phyloP scores from a whole-genome alignment of 2,113 vertebrate species.

The Eulacestoma nigropectus region DNA sequence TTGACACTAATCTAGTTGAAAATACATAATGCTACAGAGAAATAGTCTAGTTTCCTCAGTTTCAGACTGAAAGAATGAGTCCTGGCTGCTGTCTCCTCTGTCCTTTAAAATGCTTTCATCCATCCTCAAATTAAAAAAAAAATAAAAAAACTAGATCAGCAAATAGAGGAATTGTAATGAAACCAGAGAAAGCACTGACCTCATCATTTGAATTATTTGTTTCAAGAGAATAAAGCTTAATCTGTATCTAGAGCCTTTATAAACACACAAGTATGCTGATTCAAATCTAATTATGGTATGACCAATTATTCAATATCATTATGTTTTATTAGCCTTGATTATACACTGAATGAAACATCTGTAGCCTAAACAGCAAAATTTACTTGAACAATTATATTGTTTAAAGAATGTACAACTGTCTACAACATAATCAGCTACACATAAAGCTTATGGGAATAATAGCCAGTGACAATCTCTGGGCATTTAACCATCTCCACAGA shows the following conservation, averaged over 20 bases:
- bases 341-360: slow-evolving; percentile 21
- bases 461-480: neutral
- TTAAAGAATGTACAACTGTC: neutral
- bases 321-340: slow-evolving; percentile 21
- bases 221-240: slow-evolving; percentile 11
- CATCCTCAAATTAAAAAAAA: neutral
- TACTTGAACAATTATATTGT: neutral
- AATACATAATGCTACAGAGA: neutral
- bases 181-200: neutral
- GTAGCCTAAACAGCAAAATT: slow-evolving; percentile 28
- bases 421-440: neutral
- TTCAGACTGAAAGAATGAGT: neutral
- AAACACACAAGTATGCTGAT: slow-evolving; percentile 11
- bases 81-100: neutral
- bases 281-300: slow-evolving; percentile 42
- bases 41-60: neutral
- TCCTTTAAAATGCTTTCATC: neutral
- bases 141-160: neutral
- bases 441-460: neutral
- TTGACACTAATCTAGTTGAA: neutral
- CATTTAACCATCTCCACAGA: neutral
- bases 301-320: slow-evolving; percentile 24
- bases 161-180: neutral
- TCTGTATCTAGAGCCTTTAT: slow-evolving; percentile 9
- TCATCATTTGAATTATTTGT: neutral